Evolutionary conservation across 1,140 invertebrate genomes (phyloP).

Genomic region (Scylla paramamosain): DNA sequence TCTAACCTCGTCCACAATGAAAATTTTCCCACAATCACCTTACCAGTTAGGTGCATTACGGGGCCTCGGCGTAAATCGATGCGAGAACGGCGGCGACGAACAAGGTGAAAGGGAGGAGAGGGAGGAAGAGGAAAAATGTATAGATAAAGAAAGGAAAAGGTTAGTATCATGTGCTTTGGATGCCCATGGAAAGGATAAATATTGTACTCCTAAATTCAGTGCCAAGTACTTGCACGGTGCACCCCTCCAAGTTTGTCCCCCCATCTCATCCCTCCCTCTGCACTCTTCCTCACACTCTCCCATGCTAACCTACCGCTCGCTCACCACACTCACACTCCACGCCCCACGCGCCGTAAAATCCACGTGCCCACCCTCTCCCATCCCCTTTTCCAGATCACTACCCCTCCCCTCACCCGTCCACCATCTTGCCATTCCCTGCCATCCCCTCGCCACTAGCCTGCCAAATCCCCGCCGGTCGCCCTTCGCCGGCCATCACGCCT

Average conservation of each 20-base stretch:
- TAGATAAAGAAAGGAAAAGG: neutral
- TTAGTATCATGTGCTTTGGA: neutral
- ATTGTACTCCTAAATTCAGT: neutral
- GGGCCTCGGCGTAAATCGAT: neutral
- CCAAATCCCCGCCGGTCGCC: neutral
- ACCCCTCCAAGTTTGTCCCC: neutral
- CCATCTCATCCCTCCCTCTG: neutral
- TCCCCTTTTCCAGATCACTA: too few relatives aligned
- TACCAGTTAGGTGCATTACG: neutral
- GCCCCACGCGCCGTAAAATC: neutral
- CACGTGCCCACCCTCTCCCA: neutral
- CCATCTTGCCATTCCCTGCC: neutral
- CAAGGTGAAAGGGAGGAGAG: neutral
- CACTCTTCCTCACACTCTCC: neutral
- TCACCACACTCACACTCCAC: neutral
- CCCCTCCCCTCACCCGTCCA: neutral
- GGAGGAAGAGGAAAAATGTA: neutral
- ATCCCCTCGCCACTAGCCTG: neutral
- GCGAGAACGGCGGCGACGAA: neutral
- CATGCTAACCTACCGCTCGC: neutral
- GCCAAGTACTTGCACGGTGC: neutral
- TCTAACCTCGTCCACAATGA: too few relatives aligned
- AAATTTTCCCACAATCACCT: neutral
- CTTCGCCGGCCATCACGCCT: neutral
- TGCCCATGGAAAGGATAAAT: neutral